Percentiles rank a stretch among this genome's conserved stretches.
These are phyloP conservation scores for Toxotes jaculatrix DNA, from an alignment of 2,113 vertebrate species.

Conservation along the genomic window DNA sequence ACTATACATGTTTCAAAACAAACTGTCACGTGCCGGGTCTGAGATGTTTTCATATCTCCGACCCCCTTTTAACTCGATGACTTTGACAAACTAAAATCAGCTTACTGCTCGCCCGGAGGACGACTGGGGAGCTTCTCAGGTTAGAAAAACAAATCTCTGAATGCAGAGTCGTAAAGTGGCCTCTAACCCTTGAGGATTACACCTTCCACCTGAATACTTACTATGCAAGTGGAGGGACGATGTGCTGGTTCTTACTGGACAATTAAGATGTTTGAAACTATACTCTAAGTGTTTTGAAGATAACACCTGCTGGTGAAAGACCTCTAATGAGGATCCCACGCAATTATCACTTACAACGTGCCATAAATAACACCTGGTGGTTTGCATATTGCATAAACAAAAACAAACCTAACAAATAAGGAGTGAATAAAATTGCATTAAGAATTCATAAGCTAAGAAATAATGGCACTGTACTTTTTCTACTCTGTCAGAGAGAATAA, in stretches of 20 bases:
- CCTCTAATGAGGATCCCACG: slow-evolving; percentile 59
- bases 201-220: not conserved
- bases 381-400: slow-evolving; percentile 65
- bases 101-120: slow-evolving; percentile 5
- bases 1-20: slow-evolving; percentile 80
- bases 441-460: slow-evolving; percentile 43
- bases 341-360: slow-evolving; percentile 35
- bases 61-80: slow-evolving; percentile 61
- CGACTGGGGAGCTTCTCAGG: slow-evolving; percentile 5
- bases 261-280: not conserved
- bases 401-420: slow-evolving; percentile 54
- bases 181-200: not conserved
- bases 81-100: slow-evolving; percentile 62
- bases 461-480: slow-evolving; percentile 11
- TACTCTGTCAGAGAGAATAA: slow-evolving; percentile 40
- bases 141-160: slow-evolving; percentile 29
- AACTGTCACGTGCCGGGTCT: slow-evolving; percentile 66
- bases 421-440: slow-evolving; percentile 35
- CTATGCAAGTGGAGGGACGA: not conserved
- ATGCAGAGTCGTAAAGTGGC: not conserved
- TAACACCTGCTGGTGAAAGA: slow-evolving; percentile 36
- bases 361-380: slow-evolving; percentile 55
- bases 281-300: slow-evolving; percentile 7
- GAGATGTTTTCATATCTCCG: slow-evolving; percentile 67
- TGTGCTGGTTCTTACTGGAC: not conserved